Evolutionary conservation across 2,113 vertebrate genomes (phyloP).

Genomic region (Bufo gargarizans): DNA sequence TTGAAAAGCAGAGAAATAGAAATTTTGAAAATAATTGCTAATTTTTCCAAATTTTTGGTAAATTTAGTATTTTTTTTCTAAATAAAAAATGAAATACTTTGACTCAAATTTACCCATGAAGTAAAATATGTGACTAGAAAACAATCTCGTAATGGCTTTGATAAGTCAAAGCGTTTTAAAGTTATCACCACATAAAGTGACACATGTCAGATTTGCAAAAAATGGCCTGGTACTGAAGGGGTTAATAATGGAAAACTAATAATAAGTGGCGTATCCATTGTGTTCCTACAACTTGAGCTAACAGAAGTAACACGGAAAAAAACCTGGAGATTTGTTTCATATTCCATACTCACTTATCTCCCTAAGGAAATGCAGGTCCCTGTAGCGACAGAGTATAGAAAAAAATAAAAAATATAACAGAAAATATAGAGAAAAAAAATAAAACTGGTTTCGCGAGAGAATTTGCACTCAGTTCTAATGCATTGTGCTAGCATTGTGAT

Average conservation of each 20-base stretch:
- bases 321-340: neutral
- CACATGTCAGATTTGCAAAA: too few relatives aligned
- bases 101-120: too few relatives aligned
- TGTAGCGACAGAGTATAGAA: neutral
- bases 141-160: too few relatives aligned
- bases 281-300: neutral
- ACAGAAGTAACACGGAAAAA: neutral
- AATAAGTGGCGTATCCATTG: neutral
- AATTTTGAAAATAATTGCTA: too few relatives aligned
- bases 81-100: too few relatives aligned
- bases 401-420: neutral
- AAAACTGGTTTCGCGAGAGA: neutral
- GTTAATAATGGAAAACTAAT: neutral
- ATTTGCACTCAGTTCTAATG: constrained; percentile 26
- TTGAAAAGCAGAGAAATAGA: too few relatives aligned
- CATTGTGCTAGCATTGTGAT: constrained; percentile 33
- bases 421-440: neutral
- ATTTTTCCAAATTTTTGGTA: too few relatives aligned
- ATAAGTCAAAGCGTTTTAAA: too few relatives aligned
- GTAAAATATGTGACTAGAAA: too few relatives aligned
- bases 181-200: too few relatives aligned
- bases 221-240: too few relatives aligned
- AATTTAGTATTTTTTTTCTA: too few relatives aligned
- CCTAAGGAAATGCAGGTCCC: constrained; percentile 21
- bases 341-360: neutral